Evolutionary conservation across 2,113 vertebrate species (phyloP).

Genomic region (Leucoraja erinaceus): DNA sequence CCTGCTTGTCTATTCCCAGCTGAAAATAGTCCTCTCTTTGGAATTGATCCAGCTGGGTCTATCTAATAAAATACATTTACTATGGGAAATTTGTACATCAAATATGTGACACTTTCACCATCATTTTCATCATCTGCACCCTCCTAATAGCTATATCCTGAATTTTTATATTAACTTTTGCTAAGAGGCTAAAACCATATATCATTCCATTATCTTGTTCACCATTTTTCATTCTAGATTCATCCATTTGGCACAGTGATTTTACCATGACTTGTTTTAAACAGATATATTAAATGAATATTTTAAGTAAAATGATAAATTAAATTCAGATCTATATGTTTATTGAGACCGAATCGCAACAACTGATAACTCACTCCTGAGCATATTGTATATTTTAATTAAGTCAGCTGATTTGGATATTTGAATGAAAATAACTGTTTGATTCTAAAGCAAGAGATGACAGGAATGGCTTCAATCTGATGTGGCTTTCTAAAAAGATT

Average conservation of each 20-base stretch:
- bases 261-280: not conserved
- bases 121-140: not conserved
- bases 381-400: not conserved
- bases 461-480: not conserved
- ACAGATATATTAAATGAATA: not conserved
- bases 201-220: not conserved
- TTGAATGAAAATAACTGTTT: not conserved
- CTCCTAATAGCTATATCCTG: not conserved
- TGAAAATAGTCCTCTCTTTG: not conserved
- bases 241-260: not conserved
- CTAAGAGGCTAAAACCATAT: not conserved
- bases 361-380: not conserved
- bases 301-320: not conserved
- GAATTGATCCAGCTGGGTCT: not conserved
- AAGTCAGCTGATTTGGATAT: not conserved
- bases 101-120: not conserved
- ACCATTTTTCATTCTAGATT: not conserved
- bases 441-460: not conserved
- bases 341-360: not conserved
- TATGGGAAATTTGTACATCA: not conserved
- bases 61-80: constrained; percentile 7
- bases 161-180: not conserved
- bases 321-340: not conserved
- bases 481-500: not conserved
- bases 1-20: not conserved